Base-by-base conservation (phyloP, 2,113 vertebrate species). In the Casuarius casuarius region DNA sequence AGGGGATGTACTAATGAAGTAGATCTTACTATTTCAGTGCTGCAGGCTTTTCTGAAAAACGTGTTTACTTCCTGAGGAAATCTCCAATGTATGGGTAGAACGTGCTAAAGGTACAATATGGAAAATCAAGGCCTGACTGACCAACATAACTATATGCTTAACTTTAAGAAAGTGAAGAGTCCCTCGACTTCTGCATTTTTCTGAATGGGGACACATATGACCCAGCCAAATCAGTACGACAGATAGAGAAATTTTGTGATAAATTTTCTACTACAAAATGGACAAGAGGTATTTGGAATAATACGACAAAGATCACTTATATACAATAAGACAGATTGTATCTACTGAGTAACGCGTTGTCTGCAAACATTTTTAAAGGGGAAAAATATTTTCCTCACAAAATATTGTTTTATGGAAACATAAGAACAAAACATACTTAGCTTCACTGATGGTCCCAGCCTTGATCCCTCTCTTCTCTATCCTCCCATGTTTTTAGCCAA, bases 31-130 rank as follows among this genome's bases (percentile, higher is more conserved):
- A 21, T 58, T 76, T 63, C 21, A 79, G 44, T 61, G 35, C 10
- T 87, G 28, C 3, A 4, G 23, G 0, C 76, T 92, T 67, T 88
- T 28, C 38, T 38, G 0, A 0, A 35, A 76, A 59, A 14, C 8
- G 15, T n/a, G 5, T 46, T 28, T 79, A 2, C 9, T 79, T 82
- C 21, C 58, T 52, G 22, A 23, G 70, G 29, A 76, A 87, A 51
- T 72, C 5, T 73, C 26, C 38, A 29, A 29, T 22, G 25, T 0
- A 58, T 12, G 48, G 35, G 38, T 11, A 79, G 35, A 76, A 58
- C 2, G 20, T 13, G 7, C 25, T 42, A 52, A 87, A 79, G 54
- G 10, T 63, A 15, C 29, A 48, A 4, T 7, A 18, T 15, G 79
- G n/a, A 56, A 76, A 85, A 42, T 26, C 10, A 54, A 63, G 51